These are phyloP conservation scores for Rynchops niger DNA, from an alignment of 2,113 vertebrate species.

Conservation along the genomic window DNA sequence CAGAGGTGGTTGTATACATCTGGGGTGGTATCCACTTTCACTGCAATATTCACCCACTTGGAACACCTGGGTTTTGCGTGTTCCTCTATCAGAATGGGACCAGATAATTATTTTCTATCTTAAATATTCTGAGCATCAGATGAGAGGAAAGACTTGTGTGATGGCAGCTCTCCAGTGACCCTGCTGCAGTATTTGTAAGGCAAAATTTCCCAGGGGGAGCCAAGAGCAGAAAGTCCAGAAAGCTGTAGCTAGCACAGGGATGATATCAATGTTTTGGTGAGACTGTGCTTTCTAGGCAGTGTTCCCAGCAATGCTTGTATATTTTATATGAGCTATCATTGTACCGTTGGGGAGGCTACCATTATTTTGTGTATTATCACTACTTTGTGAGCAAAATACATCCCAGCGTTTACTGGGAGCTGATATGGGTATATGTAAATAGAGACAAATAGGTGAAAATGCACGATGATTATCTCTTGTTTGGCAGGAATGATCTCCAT, in stretches of 20 bases:
- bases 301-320: not conserved
- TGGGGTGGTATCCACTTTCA: not conserved
- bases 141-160: not conserved
- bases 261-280: not conserved
- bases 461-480: not conserved
- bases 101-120: not conserved
- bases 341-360: not conserved
- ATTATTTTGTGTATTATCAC: not conserved
- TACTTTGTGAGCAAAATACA: not conserved
- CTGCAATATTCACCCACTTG: not conserved
- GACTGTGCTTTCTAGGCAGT: not conserved
- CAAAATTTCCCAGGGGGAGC: not conserved
- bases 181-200: not conserved
- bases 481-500: not conserved
- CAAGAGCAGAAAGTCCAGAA: not conserved
- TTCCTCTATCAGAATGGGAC: not conserved
- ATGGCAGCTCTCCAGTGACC: not conserved
- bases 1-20: not conserved
- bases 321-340: not conserved
- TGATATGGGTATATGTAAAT: not conserved
- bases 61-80: not conserved
- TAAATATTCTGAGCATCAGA: not conserved
- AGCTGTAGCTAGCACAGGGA: not conserved
- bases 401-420: not conserved
- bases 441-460: constrained; percentile 8